Conservation (phyloP, 2,113 vertebrate species). For the Hyperoodon ampullatus region DNA sequence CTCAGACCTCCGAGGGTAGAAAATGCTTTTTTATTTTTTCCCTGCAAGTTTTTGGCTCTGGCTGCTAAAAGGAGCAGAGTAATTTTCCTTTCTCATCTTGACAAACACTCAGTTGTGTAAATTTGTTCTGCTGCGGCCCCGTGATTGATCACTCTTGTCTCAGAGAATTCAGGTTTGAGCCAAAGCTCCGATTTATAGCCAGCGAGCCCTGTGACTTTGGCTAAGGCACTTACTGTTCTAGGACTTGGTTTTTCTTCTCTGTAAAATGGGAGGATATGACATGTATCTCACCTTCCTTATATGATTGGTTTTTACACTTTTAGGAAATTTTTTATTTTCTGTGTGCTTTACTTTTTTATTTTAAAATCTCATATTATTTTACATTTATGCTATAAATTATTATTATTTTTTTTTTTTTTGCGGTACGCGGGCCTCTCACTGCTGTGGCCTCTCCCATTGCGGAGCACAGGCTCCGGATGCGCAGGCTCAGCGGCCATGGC, state of each 20-base stretch:
- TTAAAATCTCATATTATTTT: background rate
- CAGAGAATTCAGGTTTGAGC: background rate
- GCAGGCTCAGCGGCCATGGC: too few relatives aligned
- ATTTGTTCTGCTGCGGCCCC: conserved; percentile 77
- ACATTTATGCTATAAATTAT: background rate
- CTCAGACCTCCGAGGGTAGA: background rate
- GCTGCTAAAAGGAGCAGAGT: conserved; percentile 72
- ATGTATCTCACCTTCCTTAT: background rate
- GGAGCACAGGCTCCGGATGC: too few relatives aligned
- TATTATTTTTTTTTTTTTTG: background rate
- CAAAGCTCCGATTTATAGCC: background rate
- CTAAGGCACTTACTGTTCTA: background rate
- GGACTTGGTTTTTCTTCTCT: conserved; percentile 30
- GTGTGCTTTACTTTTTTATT: background rate
- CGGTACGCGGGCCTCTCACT: too few relatives aligned
- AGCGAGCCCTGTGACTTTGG: background rate
- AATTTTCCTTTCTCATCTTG: conserved; percentile 83
- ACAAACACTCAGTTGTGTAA: conserved; percentile 83
- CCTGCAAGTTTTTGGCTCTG: conserved; percentile 47
- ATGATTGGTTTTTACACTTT: background rate
- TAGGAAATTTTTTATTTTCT: background rate
- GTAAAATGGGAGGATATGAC: background rate
- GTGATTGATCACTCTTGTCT: conserved; percentile 72
- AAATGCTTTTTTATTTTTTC: background rate
- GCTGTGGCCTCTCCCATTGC: too few relatives aligned